Percentiles rank a stretch among this genome's conserved stretches.
phyloP scores from a whole-genome alignment of 2,113 vertebrate genomes.

The Dromaius novaehollandiae region DNA sequence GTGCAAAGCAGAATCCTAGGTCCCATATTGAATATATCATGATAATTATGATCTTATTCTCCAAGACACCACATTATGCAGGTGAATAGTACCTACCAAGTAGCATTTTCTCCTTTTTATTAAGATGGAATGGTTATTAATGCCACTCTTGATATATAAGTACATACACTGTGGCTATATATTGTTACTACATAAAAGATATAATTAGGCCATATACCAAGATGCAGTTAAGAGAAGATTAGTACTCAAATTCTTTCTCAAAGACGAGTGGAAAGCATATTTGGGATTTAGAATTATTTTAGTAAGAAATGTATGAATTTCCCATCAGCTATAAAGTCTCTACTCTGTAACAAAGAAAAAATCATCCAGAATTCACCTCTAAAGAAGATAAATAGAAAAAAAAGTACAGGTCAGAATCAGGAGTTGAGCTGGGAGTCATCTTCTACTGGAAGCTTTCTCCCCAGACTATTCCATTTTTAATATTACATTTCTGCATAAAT shows the following conservation, averaged over 20 bases:
- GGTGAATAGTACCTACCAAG: not conserved
- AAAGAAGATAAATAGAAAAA: not conserved
- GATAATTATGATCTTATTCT: conserved; percentile 56
- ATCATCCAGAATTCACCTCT: not conserved
- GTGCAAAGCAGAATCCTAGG: not conserved
- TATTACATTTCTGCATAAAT: not conserved
- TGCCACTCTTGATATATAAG: not conserved
- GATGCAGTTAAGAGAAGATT: not conserved
- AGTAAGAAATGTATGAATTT: not conserved
- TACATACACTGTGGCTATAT: not conserved
- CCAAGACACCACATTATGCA: not conserved
- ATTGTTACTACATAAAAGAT: not conserved
- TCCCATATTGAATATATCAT: conserved; percentile 2
- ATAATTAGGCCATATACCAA: not conserved
- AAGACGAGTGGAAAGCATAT: not conserved
- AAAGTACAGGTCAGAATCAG: not conserved
- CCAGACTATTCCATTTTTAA: not conserved
- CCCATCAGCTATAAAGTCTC: not conserved
- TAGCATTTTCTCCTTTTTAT: not conserved
- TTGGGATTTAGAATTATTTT: not conserved
- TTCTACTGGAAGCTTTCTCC: not conserved
- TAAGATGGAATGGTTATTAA: not conserved
- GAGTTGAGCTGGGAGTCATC: not conserved
- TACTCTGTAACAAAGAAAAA: not conserved
- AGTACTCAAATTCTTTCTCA: not conserved